Conservation (phyloP, 1,140 invertebrate species). For the Bradynema listronoti region DNA sequence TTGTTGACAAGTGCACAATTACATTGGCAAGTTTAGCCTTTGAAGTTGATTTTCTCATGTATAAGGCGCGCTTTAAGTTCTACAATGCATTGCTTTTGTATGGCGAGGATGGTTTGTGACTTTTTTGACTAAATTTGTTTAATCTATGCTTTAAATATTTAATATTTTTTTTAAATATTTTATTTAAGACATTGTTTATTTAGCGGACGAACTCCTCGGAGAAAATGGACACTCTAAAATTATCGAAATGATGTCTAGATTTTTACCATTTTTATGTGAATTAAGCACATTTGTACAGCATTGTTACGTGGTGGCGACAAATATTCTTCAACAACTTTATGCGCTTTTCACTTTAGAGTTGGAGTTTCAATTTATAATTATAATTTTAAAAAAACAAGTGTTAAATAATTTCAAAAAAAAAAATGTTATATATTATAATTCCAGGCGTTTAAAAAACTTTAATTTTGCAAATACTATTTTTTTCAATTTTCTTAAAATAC, state of each 20-base stretch:
- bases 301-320: conserved; percentile 66
- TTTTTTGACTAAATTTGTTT: no score
- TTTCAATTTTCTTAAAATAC: neutral
- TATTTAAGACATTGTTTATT: neutral
- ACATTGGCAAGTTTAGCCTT: conserved; percentile 26
- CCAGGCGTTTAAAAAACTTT: neutral
- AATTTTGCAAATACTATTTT: neutral
- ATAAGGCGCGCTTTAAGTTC: conserved; percentile 17
- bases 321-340: conserved; percentile 68
- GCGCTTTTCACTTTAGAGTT: conserved; percentile 61
- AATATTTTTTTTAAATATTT: no score
- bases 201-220: neutral
- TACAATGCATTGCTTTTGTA: conserved; percentile 32
- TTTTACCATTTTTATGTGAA: conserved; percentile 58
- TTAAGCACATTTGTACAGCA: conserved; percentile 67
- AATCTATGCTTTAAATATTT: no score
- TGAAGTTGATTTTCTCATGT: conserved; percentile 25
- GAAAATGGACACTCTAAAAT: conserved; percentile 1
- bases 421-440: conserved; percentile 31
- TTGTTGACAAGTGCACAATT: conserved; percentile 24
- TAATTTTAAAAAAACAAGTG: no score
- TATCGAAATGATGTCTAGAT: conserved; percentile 29
- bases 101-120: conserved; percentile 27
- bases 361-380: no score
- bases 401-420: no score